Base-by-base conservation (phyloP, 2,113 vertebrate species). In the Terrapene triunguis region DNA sequence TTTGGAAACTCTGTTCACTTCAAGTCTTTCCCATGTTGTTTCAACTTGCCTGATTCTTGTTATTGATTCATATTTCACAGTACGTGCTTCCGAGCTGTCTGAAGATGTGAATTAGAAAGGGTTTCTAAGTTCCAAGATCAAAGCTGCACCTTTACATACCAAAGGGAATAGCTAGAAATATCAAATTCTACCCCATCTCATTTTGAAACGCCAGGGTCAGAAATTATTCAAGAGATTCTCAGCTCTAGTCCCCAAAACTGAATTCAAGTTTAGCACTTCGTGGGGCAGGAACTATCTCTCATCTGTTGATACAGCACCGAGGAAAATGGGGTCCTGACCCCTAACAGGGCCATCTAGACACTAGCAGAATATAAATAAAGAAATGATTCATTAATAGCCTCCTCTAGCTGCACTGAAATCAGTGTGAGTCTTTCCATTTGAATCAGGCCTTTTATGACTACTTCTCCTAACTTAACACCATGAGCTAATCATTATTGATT, bases 311-410 rank as follows among this genome's bases (percentile, higher is more conserved):
- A 25, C 50, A 14, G 10, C 79, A 35, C 48, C 48, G 2, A 17
- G 78, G 17, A 35, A 25, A 82, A 54, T 38, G 53, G 17, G 65
- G 35, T 35, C 12, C 62, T 65, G 62, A 65, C 62, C 62, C 62
- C 14, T n/a, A 35, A n/a, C 16, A n/a, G 12, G 1, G 17, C 65
- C 51, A 88, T 74, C 72, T 42, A 10, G 0, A 0, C 8, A 59
- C 80, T 54, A 80, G 54, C 38, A 47, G 72, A 76, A 25, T 76
- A 27, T 76, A 47, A 47, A 38, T 8, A 1, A 35, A 38, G 8
- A 1, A 50, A 32, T 32, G 17, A 2, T 29, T 82, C 48, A 80
- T 55, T 76, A n/a, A 93, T n/a, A 24, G 4, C 24, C 32, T 21
- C 81, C 32, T 51, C 65, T 50, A 57, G 14, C 19, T 19, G 50